Evolutionary conservation across 1,140 invertebrate species (phyloP).

Genomic region (Phymorhynchus buccinoides): DNA sequence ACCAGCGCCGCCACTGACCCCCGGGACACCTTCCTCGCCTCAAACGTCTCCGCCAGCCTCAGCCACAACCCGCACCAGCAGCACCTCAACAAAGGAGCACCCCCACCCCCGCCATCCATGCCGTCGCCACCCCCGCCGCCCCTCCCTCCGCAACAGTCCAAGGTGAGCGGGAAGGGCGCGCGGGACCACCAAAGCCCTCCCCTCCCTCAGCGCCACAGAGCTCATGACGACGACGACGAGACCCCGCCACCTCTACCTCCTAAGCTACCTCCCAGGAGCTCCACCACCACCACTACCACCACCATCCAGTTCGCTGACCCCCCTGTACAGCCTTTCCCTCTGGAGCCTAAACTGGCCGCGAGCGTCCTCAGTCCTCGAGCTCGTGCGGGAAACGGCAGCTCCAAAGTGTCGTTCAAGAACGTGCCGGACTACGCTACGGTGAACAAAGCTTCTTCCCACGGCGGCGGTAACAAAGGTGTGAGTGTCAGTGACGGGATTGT

Average conservation of each 20-base stretch:
- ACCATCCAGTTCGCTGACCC: slow-evolving; percentile 31
- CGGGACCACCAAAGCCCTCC: neutral
- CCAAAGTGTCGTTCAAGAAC: neutral
- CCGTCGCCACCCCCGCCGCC: neutral
- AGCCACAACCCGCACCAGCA: neutral
- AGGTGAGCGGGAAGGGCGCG: neutral
- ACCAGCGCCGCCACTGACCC: slow-evolving; percentile 7
- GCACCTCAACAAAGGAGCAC: neutral
- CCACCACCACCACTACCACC: too few species aligned
- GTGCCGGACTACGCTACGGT: slow-evolving; percentile 13
- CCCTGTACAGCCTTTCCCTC: slow-evolving; percentile 9
- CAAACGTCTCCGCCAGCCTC: slow-evolving; percentile 15
- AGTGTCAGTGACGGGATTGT: neutral
- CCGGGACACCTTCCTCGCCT: slow-evolving; percentile 24
- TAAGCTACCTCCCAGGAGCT: slow-evolving; percentile 10
- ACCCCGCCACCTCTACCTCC: slow-evolving; percentile 27
- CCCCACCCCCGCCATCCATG: neutral
- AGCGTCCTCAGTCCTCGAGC: neutral
- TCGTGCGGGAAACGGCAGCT: neutral
- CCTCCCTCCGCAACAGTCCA: neutral
- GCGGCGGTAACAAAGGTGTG: neutral
- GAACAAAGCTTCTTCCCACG: neutral
- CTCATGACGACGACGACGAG: neutral
- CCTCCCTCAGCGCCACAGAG: slow-evolving; percentile 10
- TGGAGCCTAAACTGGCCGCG: neutral